These are phyloP conservation scores for Myotis findleyi DNA, from an alignment of 2,797 vertebrate genomes.

Conservation along the genomic window DNA sequence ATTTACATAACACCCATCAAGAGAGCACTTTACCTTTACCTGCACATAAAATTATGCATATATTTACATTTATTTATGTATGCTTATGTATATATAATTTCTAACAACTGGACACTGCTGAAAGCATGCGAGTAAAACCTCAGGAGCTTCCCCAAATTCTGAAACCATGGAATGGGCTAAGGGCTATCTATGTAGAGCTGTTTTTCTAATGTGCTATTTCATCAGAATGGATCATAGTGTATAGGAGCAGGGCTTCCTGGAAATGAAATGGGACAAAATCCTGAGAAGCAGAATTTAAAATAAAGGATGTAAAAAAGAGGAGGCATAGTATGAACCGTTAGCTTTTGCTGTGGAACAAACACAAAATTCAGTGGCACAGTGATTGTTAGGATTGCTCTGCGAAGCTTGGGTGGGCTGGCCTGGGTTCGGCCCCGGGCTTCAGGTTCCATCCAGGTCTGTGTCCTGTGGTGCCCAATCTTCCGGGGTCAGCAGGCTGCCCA, in stretches of 20 bases:
- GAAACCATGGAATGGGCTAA: not conserved
- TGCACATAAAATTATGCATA: not conserved
- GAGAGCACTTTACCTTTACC: not conserved
- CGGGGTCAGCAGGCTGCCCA: not conserved
- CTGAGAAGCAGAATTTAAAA: slow-evolving; percentile 18
- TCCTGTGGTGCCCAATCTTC: not conserved
- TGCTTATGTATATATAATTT: not conserved
- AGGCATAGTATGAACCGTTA: not conserved
- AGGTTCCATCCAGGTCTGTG: not conserved
- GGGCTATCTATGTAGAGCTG: not conserved
- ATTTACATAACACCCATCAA: not conserved
- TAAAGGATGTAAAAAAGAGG: not conserved
- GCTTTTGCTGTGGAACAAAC: not conserved
- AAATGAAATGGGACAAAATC: not conserved
- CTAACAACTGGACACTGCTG: not conserved
- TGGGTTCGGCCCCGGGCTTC: not conserved
- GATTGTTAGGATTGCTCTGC: not conserved
- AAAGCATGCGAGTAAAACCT: not conserved
- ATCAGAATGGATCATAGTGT: not conserved
- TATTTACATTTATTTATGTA: not conserved
- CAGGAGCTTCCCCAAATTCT: not conserved
- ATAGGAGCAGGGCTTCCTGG: not conserved
- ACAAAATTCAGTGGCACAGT: not conserved
- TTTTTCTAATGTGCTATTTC: not conserved
- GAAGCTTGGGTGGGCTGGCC: not conserved